Evolutionary conservation across 2,113 vertebrate genomes (phyloP), one percentile per base, ranked within the genome.

Genomic region (Alouatta palliata): DNA sequence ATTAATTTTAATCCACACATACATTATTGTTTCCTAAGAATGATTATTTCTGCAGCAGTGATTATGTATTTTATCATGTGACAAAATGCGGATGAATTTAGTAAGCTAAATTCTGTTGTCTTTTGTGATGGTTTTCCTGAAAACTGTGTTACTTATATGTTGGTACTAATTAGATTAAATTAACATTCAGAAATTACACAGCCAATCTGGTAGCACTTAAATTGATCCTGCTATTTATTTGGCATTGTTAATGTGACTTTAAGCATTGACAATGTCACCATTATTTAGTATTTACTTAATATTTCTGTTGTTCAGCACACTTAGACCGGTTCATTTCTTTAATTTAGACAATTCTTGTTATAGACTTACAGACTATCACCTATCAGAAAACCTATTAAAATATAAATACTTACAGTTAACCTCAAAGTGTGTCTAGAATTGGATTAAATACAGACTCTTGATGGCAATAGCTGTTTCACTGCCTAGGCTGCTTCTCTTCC

Each of bases 101-200:
- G 30, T 75, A 89, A 64, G 9, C 30, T 93, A 23, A 8, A 83
- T 91, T 95, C 40, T 95, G 7, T 80, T 84, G 96, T 95, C 35
- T 80, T 23, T 86, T 95, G 35, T 73, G 70, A 91, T 37, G 61
- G 43, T 3, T 86, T 91, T 94, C 61, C 79, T 94, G 17, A 96
- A 96, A 76, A 81, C 37, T 21, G 3, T 54, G 40, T 87, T 93
- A 85, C 79, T 96, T 92, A 87, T 95, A 11, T 77, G 13, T 83
- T 93, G 40, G 35, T 47, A 66, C 37, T 90, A 90, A 96, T 86
- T 91, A 90, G 92, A 97, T 96, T 96, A 93, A 88, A 64, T 80
- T 71, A 89, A 83, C 54, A 93, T 94, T 96, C 47, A 89, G 79
- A 97, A 97, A 91, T 91, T 90, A 94, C 94, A 71, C 82, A 86